Evolutionary conservation across 2,888 invertebrate species (phyloP).

Genomic region (Tipula confusa): DNA sequence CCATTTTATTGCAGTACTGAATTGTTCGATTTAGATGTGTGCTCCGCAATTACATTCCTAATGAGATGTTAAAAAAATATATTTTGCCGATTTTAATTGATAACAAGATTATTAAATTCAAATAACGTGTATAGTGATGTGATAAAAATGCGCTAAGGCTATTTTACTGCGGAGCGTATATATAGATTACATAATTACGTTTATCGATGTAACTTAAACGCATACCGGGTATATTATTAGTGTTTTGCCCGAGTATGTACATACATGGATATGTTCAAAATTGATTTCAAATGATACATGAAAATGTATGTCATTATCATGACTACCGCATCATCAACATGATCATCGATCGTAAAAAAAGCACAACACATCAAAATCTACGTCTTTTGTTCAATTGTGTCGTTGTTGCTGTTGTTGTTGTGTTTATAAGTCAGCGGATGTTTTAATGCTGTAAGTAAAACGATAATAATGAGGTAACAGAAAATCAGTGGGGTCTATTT

Average conservation of each 20-base stretch:
- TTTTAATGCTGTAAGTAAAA: constrained; percentile 1
- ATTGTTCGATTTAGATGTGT: not conserved
- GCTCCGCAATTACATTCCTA: not conserved
- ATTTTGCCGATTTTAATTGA: not conserved
- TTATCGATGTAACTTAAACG: not conserved
- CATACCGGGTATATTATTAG: not conserved
- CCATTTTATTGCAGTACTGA: not conserved
- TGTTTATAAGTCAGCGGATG: not conserved
- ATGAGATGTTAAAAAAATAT: not conserved
- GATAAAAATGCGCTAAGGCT: not conserved
- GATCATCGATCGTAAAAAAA: not conserved
- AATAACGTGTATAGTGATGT: not conserved
- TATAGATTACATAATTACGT: not conserved
- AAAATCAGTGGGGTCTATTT: not conserved
- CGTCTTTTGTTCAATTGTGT: too few relatives aligned
- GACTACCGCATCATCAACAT: not conserved
- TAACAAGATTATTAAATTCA: not conserved
- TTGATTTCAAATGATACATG: not conserved
- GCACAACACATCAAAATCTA: not conserved
- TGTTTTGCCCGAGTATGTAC: not conserved
- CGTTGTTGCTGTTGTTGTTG: not conserved
- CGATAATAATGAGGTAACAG: not conserved
- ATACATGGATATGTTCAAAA: not conserved
- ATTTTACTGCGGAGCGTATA: not conserved
- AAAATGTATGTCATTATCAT: not conserved